A percentile compares a stretch with the other conserved stretches of the same genome.
Evolutionary conservation across 1,140 invertebrate genomes (phyloP).

Genomic region (honey bee (Apis mellifera)): Amel_HAv3.1 CM009933.2:6415001-6415500

Average conservation of each 20-base stretch:
- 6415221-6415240: not conserved
- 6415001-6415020: not conserved
- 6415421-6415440: not conserved
- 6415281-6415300: not conserved
- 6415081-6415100: not conserved
- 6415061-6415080: slow-evolving; percentile 6
- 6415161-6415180: slow-evolving; percentile 7
- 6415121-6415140: not conserved
- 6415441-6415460: not conserved
- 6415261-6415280: not conserved
- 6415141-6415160: not conserved
- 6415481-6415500: too few species aligned
- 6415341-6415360: too few species aligned
- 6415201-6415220: not conserved
- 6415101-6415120: not conserved
- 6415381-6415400: slow-evolving; percentile 8
- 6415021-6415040: not conserved
- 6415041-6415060: not conserved
- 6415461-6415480: too few species aligned
- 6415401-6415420: not conserved
- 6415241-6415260: not conserved
- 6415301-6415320: not conserved
- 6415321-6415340: slow-evolving; percentile 20
- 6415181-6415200: slow-evolving; percentile 8
- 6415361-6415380: not conserved